phyloP scores from a whole-genome alignment of 35 echinoderm and acorn worm species.

The Chiridota heheva region DNA sequence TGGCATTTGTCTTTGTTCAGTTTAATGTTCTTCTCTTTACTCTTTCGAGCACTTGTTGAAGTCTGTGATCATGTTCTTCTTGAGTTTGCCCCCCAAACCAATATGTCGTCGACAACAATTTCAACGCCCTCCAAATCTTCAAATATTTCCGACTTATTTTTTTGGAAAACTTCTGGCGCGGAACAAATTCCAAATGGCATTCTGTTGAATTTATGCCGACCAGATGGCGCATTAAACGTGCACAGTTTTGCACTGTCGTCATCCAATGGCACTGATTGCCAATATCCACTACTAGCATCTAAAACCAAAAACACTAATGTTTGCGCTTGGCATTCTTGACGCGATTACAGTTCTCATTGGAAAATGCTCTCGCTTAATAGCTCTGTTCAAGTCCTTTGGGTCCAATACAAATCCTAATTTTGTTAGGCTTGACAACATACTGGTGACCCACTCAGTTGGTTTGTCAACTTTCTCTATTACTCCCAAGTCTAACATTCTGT shows the following conservation, averaged over 20 bases:
- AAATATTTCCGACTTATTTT: slow-evolving; percentile 13
- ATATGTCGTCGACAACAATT: slow-evolving; percentile 53
- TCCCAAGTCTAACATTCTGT: too few species aligned
- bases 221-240: slow-evolving; percentile 43
- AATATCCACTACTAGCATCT: slow-evolving; percentile 49
- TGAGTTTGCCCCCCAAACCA: slow-evolving; percentile 30
- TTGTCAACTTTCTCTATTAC: too few species aligned
- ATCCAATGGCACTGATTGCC: slow-evolving; percentile 48
- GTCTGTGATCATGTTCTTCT: background rate
- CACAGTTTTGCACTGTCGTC: slow-evolving; percentile 20
- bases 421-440: slow-evolving; percentile 30
- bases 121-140: slow-evolving; percentile 26
- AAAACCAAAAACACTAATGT: slow-evolving; percentile 37
- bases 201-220: slow-evolving; percentile 29
- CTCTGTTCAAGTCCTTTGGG: slow-evolving; percentile 39
- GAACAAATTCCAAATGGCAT: slow-evolving; percentile 38
- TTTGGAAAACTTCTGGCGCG: slow-evolving; percentile 37
- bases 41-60: background rate
- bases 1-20: slow-evolving; percentile 33
- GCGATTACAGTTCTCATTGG: slow-evolving; percentile 42
- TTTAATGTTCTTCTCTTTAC: background rate
- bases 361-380: slow-evolving; percentile 34
- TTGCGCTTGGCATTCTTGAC: background rate
- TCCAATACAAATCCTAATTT: slow-evolving; percentile 43
- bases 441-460: too few species aligned